phyloP scores from a whole-genome alignment of 2,113 vertebrate genomes.

The Tenrec ecaudatus region DNA sequence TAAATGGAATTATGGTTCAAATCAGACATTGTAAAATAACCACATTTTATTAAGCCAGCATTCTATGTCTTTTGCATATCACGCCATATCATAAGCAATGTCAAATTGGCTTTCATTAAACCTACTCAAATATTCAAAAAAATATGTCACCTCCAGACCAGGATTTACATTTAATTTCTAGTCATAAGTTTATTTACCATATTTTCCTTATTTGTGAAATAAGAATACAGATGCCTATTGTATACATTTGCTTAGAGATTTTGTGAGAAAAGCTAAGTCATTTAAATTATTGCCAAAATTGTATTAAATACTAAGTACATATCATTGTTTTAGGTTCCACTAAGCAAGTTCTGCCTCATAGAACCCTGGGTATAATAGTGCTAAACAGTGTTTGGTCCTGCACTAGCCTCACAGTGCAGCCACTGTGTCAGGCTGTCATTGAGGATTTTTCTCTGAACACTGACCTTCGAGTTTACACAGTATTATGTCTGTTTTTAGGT shows the following conservation, averaged over 20 bases:
- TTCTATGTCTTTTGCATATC: not conserved
- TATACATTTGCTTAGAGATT: not conserved
- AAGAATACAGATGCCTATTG: not conserved
- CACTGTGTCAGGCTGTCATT: no score
- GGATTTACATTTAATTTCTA: not conserved
- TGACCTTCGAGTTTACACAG: no score
- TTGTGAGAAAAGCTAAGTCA: not conserved
- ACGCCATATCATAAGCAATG: not conserved
- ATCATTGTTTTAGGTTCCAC: not conserved
- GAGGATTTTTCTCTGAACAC: no score
- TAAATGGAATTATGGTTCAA: not conserved
- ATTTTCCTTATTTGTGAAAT: conserved; percentile 11
- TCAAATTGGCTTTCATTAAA: not conserved
- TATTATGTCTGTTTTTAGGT: no score
- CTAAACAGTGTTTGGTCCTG: no score
- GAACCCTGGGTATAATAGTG: not conserved
- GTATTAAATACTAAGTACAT: not conserved
- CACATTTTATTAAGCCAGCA: no score
- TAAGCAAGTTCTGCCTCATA: not conserved
- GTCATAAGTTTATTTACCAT: not conserved
- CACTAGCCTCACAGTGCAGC: not conserved
- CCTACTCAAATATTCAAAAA: not conserved
- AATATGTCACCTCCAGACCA: not conserved
- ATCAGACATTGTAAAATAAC: not conserved
- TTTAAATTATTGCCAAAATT: not conserved